A percentile compares a stretch with the other conserved stretches of the same genome.
These are phyloP conservation scores for Numenius phaeopus DNA, from an alignment of 2,797 vertebrate genomes.

Conservation along the genomic window DNA sequence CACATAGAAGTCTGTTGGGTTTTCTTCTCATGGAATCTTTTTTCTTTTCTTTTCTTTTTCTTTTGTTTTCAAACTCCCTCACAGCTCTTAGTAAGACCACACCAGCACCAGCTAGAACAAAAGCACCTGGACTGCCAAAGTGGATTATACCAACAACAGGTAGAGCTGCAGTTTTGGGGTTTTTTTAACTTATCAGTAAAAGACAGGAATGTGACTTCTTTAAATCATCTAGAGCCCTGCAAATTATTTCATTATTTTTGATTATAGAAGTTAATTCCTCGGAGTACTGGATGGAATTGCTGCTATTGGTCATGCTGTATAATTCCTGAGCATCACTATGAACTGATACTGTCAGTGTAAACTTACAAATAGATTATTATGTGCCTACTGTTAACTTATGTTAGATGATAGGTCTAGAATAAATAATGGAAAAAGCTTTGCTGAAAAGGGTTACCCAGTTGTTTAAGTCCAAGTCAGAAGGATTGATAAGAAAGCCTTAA, in stretches of 20 bases:
- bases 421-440: neutral
- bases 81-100: constrained; percentile 74
- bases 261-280: neutral
- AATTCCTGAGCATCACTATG: neutral
- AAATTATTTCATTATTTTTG: neutral
- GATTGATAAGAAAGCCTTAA: neutral
- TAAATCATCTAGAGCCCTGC: neutral
- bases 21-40: neutral
- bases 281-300: neutral
- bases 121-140: constrained; percentile 44
- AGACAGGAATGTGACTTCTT: neutral
- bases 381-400: neutral
- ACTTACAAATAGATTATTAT: neutral
- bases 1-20: neutral
- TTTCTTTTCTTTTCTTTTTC: neutral
- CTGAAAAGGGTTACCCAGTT: neutral
- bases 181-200: neutral
- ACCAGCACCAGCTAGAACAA: constrained; percentile 65
- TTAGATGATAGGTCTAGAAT: neutral
- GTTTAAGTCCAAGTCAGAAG: neutral
- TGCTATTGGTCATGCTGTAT: neutral
- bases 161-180: neutral
- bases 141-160: constrained; percentile 62
- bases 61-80: neutral
- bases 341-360: neutral